Evolutionary conservation across 2,888 invertebrate species (phyloP), one percentile per base, ranked within the genome.

Genomic region (Conops quadrifasciatus): DNA sequence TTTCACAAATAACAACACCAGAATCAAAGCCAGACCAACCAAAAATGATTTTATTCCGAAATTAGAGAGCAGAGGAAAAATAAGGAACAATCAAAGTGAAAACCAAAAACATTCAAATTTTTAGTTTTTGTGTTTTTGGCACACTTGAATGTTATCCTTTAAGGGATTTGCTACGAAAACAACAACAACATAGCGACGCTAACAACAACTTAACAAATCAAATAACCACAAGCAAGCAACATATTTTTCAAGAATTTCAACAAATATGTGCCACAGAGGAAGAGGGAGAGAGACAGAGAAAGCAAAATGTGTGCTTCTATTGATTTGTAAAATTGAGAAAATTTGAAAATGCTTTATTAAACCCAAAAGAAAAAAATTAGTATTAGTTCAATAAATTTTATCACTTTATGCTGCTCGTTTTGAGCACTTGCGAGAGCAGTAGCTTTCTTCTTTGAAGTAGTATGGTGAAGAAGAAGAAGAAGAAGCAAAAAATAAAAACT

Each of bases 191-290:
- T 21, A 62, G 51, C 53, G 51, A 65, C 51, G 19, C 36, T 1
- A 68, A 62, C 53, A 21, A 19, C 67, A 68, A 21, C 36, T 49
- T 19, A n/a, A 56, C 62, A 53, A 69, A 62, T 62, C 43, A 24
- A 30, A 47, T 43, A 70, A 70, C 64, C 43, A 64, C 51, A 53
- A 59, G 53, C 53, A 53, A 53, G 24, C 68, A 62, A 30, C 43
- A 70, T 64, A 62, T 69, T 69, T 69, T 69, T 64, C n/a, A 58
- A 30, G 60, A 65, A 70, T 70, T 47, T 66, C 21, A 59, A 71
- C 65, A 71, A 71, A 59, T 66, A 51, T 24, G 47, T 58, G n/a
- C 9, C n/a, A n/a, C n/a, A n/a, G n/a, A n/a, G n/a, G n/a, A n/a
- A n/a, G n/a, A n/a, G n/a, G n/a, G n/a, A n/a, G n/a, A n/a, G n/a